A percentile compares a stretch with the other conserved stretches of the same genome.
These are phyloP conservation scores for Baryphthengus martii DNA, from an alignment of 2,113 vertebrate genomes.

Conservation along the genomic window DNA sequence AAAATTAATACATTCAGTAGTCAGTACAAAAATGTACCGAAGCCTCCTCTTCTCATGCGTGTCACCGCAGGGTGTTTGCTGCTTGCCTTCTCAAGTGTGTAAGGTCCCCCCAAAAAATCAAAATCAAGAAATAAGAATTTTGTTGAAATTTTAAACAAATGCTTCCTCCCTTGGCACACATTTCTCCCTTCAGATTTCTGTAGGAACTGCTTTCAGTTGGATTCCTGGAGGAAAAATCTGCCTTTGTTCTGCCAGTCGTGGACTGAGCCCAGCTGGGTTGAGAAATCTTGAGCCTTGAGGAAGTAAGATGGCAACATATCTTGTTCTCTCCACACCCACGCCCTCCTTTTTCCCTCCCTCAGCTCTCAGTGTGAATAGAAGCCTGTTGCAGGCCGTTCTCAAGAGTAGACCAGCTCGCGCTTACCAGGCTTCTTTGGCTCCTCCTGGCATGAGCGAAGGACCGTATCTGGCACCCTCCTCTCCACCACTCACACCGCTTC, in stretches of 20 bases:
- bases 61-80: not conserved
- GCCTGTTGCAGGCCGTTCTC: not conserved
- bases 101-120: not conserved
- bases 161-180: not conserved
- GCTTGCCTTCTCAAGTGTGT: not conserved
- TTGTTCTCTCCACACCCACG: not conserved
- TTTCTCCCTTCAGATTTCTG: not conserved
- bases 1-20: not conserved
- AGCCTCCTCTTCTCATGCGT: not conserved
- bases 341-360: not conserved
- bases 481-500: conserved; percentile 95
- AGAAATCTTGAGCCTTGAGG: conserved; percentile 31
- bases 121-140: not conserved
- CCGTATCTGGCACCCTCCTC: conserved; percentile 94
- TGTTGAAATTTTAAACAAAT: not conserved
- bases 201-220: not conserved
- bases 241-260: not conserved
- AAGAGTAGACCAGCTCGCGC: not conserved
- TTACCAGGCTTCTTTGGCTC: conserved; percentile 93
- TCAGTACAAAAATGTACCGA: not conserved
- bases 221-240: not conserved
- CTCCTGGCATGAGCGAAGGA: conserved; percentile 96
- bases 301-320: conserved; percentile 11
- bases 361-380: not conserved
- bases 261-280: not conserved